phyloP scores from a whole-genome alignment of 2,113 vertebrate genomes.

The Callorhinus ursinus region DNA sequence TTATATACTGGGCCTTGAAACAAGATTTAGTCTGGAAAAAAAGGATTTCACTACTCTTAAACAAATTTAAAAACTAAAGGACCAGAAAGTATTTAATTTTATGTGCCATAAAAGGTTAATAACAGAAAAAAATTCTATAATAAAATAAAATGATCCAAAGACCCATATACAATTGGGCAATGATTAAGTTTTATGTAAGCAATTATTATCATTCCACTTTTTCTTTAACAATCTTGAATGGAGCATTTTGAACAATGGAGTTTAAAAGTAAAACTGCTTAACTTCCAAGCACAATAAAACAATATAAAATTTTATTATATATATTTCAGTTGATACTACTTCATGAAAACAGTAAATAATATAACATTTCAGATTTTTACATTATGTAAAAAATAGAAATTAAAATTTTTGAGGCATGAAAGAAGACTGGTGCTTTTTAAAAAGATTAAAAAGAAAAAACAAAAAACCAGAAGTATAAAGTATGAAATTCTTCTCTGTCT shows the following conservation, averaged over 20 bases:
- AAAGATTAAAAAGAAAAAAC: not conserved
- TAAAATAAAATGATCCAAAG: not conserved
- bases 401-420: not conserved
- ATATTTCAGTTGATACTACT: not conserved
- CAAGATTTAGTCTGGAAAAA: not conserved
- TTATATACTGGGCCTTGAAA: not conserved
- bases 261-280: conserved; percentile 36
- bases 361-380: not conserved
- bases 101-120: not conserved
- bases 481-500: not conserved
- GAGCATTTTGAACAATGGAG: not conserved
- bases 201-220: not conserved
- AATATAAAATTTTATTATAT: not conserved
- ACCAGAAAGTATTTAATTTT: not conserved
- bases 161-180: not conserved
- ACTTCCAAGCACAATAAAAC: conserved; percentile 4
- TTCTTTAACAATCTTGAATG: conserved; percentile 1
- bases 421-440: not conserved
- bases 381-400: conserved; percentile 22
- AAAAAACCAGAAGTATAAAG: not conserved
- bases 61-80: not conserved
- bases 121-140: not conserved
- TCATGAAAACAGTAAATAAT: not conserved
- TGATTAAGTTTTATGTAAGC: not conserved
- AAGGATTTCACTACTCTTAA: not conserved